Base-by-base conservation (phyloP, 2,888 invertebrate species). In the Diachrysia chrysitis region DNA sequence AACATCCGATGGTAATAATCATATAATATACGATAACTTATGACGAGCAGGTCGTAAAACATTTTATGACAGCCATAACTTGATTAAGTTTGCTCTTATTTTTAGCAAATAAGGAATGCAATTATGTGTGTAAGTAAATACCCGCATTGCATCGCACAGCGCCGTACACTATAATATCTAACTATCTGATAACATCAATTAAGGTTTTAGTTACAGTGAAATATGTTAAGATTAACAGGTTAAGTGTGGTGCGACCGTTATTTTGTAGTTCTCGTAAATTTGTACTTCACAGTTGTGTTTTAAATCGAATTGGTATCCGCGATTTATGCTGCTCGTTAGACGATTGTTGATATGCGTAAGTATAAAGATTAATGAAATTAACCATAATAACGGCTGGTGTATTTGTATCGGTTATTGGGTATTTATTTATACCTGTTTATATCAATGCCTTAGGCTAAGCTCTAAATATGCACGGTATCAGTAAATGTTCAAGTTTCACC, bases 161-260 rank as follows among this genome's bases (percentile, higher is more conserved):
- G 66, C 59, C 65, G 57, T 69, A 63, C 63, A 69, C 61, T 71
- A 77, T 77, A 63, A 75, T 73, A 71, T 78, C 71, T 65, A 63
- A 66, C 64, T 81, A 81, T 83, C 78, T 72, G 81, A 83, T 84
- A 83, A 76, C 77, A 84, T 84, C 83, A 84, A 83, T 87, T 86
- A 85, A 83, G 76, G 83, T 76, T 81, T 79, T 83, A 79, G 78
- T 74, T 76, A 79, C 81, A 83, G 78, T 78, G 78, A 83, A 79
- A 78, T 82, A 77, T 79, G 79, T 68, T 65, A 63, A 83, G 79
- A 79, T 71, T 71, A 85, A 87, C 87, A 85, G 84, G 83, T 85
- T 83, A 85, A 85, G 87, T 85, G 85, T 83, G 80, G 62, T 59
- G 71, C 73, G 76, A 84, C 91, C 88, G 91, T 89, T 91, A 90